Base-by-base conservation (phyloP, 1,140 invertebrate genomes). In the Drosophila littoralis region DNA sequence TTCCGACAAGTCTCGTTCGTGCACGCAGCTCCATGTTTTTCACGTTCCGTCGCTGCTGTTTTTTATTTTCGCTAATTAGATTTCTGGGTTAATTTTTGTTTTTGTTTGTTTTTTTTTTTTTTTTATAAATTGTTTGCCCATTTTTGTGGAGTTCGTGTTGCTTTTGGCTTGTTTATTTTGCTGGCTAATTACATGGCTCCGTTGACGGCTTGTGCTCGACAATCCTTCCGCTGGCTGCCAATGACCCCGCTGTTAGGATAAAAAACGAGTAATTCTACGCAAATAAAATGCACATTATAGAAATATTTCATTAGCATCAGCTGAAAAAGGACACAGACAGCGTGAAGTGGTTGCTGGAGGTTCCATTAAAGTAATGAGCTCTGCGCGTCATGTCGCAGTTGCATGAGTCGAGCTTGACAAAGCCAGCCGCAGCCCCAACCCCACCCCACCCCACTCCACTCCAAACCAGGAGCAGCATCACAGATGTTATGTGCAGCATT, bases 341-440 rank as follows among this genome's bases (percentile, higher is more conserved):
- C 13, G 35, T 69, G 33, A 9, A 55, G 33, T 32, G 13, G 32
- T 2, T 9, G 32, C 0, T 9, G 22, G 6, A 12, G 13, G 32
- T 15, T 35, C 84, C 80, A 89, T 89, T 89, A 88, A 81, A 81
- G 77, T 88, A 89, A 88, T 88, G 84, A 88, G 80, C 80, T 89
- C 84, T 84, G 89, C 79, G 69, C 80, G 60, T 69, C 66, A 69
- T 88, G 60, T 51, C 13, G 70, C 46, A 12, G 22, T 55, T 58
- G 40, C 65, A 50, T 57, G n/a, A n/a, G 63, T 54, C 67, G 77
- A 88, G 79, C 73, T 88, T 88, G 84, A 89, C 83, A 82, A 79
- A 77, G 79, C 43, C 76, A 65, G 28, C 70, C 60, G 46, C 57
- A 61, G 36, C 42, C 38, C 17, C 48, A 22, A 15, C 36, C 13